Evolutionary conservation across 2,888 invertebrate species (phyloP), one percentile per base, ranked within the genome.

Genomic region (Acanthopleura granulata): DNA sequence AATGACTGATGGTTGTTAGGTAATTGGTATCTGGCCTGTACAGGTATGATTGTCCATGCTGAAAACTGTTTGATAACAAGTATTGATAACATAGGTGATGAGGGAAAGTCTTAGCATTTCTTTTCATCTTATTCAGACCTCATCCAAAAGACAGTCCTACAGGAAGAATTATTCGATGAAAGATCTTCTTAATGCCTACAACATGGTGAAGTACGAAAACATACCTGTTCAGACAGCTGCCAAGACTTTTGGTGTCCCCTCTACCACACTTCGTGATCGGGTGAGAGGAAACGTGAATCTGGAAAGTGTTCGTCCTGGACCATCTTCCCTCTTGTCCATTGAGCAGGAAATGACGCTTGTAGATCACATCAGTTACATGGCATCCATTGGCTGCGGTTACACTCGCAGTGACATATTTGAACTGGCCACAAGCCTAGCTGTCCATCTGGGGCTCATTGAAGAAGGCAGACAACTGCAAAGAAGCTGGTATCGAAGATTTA

Each of bases 401-500:
- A 74, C 73, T 50, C 62, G 79, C 62, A 22, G 74, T 0, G 79
- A 81, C 71, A 75, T 78, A 15, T 62, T 80, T n/a, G 66, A 77
- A 14, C 57, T 81, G 18, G 82, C 79, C 0, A 66, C 78, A 29
- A 78, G 80, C 16, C 78, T 75, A 71, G 80, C 82, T 6, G 51
- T 79, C 6, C 50, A 72, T n/a, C 30, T 78, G 18, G 71, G 73
- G 9, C 50, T 76, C 12, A 74, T 78, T 49, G 72, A 73, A 22
- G 51, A 29, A 15, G 74, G 75, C 0, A 74, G 78, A 29, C 76
- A 72, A 1, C 50, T 80, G 29, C 72, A 73, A 0, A 25, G 75
- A 14, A 72, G 76, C 29, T 81, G 82, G 81, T 79, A 72, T 62
- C n/a, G 62, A 14, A 49, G 74, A 29, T 79, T 81, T 62, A 76